Base-by-base conservation (phyloP, 2,113 vertebrate genomes). In the Dromaius novaehollandiae region DNA sequence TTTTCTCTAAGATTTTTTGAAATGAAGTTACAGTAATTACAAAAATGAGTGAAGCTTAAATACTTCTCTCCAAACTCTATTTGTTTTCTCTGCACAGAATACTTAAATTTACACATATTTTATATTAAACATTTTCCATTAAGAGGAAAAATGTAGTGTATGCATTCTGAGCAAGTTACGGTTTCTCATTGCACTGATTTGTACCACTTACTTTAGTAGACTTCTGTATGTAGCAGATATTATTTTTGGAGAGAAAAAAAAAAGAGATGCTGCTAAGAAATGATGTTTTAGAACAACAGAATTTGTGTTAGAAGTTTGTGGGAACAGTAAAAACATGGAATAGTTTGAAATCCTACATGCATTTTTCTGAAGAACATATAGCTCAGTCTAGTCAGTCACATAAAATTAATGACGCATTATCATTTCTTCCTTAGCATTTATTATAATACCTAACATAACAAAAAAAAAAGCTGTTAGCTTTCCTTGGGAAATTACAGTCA, bases 401-500 rank as follows among this genome's bases (percentile, higher is more conserved):
- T 79, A 96, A 86, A 92, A 86, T 86, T 80, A 96, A 91, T 55
- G 69, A 95, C 84, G 6, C 9, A 1, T 73, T 78, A 58, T 86
- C 1, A 76, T 78, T 94, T 95, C 9, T 95, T 95, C 28, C 92
- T 28, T 63, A 83, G 3, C 2, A 63, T 91, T 88, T 86, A 8
- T 78, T 79, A 26, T 63, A 83, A 88, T 63, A 76, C 25, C 32
- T 61, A 78, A 68, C 60, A 76, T 74, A 81, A 92, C 32, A 6
- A 94, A 6, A 94, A 81, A 50, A 9, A 86, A 95, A 94, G 17
- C 32, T 69, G 7, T 73, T 95, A 65, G 70, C 15, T 5, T 73
- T 84, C 18, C 22, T 65, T 86, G 6, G 50, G 46, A 88, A 89
- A 89, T 92, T 79, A 65, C 22, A 92, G 63, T 80, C 63, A 87